Evolutionary conservation across 2,113 vertebrate genomes (phyloP), one percentile per base, ranked within the genome.

Genomic region (Physeter macrocephalus): DNA sequence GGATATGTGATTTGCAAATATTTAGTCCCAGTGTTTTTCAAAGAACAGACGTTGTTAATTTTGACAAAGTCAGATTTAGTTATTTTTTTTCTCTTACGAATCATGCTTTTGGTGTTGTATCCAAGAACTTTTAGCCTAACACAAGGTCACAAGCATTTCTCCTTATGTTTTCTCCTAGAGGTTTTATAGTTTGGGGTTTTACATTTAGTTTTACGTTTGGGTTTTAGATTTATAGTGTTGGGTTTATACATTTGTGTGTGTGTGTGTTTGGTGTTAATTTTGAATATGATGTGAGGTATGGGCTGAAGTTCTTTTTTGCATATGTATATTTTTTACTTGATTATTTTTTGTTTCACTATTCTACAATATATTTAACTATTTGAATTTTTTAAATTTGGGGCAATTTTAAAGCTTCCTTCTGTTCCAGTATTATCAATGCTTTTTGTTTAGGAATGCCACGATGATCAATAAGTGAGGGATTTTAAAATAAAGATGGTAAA

Each of bases 401-500:
- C 71, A 39, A 31, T 46, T 64, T 61, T 39, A 71, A 66, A 59
- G 14, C 34, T 72, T 83, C 54, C 49, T 88, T 78, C 72, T 94
- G 36, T 59, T 89, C 23, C 23, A 92, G 15, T 69, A 66, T 72
- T 41, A 97, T 75, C 57, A 67, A 49, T 90, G 82, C 54, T 93
- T 97, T 95, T 94, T 96, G 97, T 90, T 94, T 84, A 43, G 41
- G 29, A 66, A 97, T 96, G 77, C 91, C 92, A 96, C 96, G 96
- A n/a, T 87, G 71, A 93, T 81, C 88, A 66, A 39, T 59, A 88
- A 86, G 72, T 61, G 94, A 67, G 0, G 0, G 31, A 96, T 82
- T 94, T 81, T 88, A 93, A 97, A 29, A 88, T 87, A 52, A 75
- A 75, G 61, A 43, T 49, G 29, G 41, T 0, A 0, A 96, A 95